Evolutionary conservation across 2,113 vertebrate genomes (phyloP), one percentile per base, ranked within the genome.

Genomic region (Colinus virginianus): DNA sequence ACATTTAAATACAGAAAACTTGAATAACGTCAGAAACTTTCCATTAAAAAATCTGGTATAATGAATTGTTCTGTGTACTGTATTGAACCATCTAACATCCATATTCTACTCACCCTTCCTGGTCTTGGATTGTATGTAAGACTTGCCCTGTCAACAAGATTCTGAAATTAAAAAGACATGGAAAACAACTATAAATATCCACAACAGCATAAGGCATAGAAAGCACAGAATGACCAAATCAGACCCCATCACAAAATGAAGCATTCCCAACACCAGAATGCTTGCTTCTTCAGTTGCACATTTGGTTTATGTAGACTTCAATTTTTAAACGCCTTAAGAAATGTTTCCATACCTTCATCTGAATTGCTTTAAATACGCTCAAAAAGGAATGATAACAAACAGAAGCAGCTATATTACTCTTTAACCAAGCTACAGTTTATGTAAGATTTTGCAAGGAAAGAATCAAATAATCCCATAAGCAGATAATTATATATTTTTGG

Each of bases 61-160:
- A 78, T 19, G 68, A 80, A 90, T 78, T 58, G 91, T 64, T 78
- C 26, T n/a, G 56, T 2, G 10, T 11, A 67, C 70, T 42, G 82
- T 30, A 77, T 22, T 48, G 40, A 82, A n/a, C 49, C 56, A 70
- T 1, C 4, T 32, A 59, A 48, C 49, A 74, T 76, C 58, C 75
- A 86, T 72, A 18, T 28, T 53, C 58, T 53, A 59, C 97, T 97
- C 95, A 98, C 98, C 97, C 98, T 98, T 66, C 98, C 98, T 13
- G 98, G 98, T 94, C 98, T 97, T 75, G 97, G 98, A 76, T 98
- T 98, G 81, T 53, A 97, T 84, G 91, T 98, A 84, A 98, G 93
- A 78, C 58, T 88, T 49, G 96, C 42, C 69, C 90, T 97, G 72
- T 98, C 96, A 94, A 97, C 21, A 38, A 89, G 55, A 76, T 91